These are phyloP conservation scores for Aphaenogaster ashmeadi DNA, from an alignment of 1,140 invertebrate species.

Conservation along the genomic window DNA sequence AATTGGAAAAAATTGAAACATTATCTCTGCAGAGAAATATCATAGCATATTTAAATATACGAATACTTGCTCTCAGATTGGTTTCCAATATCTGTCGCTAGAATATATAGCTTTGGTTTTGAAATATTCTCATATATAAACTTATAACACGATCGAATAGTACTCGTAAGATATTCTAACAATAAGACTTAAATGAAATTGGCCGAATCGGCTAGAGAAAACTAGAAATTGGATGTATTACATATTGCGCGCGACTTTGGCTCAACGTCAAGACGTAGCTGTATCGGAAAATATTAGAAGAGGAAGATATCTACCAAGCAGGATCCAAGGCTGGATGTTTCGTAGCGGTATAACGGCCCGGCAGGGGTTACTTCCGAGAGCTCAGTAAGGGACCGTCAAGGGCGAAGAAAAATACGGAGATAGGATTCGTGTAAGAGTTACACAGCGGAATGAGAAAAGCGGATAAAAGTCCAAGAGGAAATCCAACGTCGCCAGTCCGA, in stretches of 20 bases:
- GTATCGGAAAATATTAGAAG: slow-evolving; percentile 53
- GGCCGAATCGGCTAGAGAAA: not conserved
- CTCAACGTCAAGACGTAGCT: slow-evolving; percentile 24
- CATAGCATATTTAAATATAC: not conserved
- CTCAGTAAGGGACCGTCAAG: slow-evolving; percentile 60
- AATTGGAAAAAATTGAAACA: not conserved
- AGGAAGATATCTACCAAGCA: slow-evolving; percentile 23
- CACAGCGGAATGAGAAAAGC: slow-evolving; percentile 69
- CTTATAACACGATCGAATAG: not conserved
- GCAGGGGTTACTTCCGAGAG: slow-evolving; percentile 51
- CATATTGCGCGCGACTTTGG: slow-evolving; percentile 37
- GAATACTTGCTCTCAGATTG: slow-evolving; percentile 1
- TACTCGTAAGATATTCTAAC: not conserved
- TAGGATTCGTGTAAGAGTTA: slow-evolving; percentile 70
- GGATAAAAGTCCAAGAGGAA: slow-evolving; percentile 68
- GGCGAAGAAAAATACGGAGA: slow-evolving; percentile 71
- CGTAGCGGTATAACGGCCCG: slow-evolving; percentile 50
- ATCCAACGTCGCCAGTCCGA: slow-evolving; percentile 58
- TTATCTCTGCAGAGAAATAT: not conserved
- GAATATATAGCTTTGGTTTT: not conserved
- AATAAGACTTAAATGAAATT: slow-evolving; percentile 31
- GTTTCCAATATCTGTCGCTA: slow-evolving; percentile 36
- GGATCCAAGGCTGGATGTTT: slow-evolving; percentile 45
- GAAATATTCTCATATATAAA: not conserved
- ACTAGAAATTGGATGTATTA: slow-evolving; percentile 27